Evolutionary conservation across 2,113 vertebrate genomes (phyloP).

Genomic region (Dipodomys spectabilis): DNA sequence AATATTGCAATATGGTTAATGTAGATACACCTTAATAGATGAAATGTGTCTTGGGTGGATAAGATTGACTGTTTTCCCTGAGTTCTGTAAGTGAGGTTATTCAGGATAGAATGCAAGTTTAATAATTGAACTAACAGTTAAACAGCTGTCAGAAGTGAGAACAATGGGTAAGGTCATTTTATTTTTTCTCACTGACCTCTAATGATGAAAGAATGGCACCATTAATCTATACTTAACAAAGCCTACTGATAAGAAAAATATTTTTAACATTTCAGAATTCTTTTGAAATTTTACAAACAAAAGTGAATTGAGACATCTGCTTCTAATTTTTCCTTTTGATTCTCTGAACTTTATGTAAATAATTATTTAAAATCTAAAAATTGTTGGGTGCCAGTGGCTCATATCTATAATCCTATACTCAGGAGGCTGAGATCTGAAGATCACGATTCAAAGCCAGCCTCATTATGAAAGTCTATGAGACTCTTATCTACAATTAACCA

Average conservation of each 20-base stretch:
- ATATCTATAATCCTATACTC: no score
- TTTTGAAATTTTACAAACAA: not conserved
- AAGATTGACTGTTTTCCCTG: not conserved
- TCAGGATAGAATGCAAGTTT: not conserved
- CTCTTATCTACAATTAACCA: no score
- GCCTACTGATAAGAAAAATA: not conserved
- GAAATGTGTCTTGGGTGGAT: conserved; percentile 7
- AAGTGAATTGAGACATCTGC: not conserved
- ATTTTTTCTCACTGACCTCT: conserved; percentile 33
- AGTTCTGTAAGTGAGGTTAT: not conserved
- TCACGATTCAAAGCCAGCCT: no score
- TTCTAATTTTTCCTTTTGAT: not conserved
- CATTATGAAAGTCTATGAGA: no score
- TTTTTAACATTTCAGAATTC: conserved; percentile 16
- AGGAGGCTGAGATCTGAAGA: no score
- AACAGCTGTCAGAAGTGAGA: not conserved
- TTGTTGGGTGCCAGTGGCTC: no score
- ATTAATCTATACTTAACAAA: not conserved
- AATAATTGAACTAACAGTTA: not conserved
- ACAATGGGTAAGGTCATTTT: conserved; percentile 13
- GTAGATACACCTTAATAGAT: not conserved
- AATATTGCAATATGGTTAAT: conserved; percentile 21
- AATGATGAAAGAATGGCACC: not conserved
- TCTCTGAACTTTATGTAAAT: conserved; percentile 10
- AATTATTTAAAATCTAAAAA: not conserved